Evolutionary conservation across 1,140 invertebrate species (phyloP).

Genomic region (Periplaneta americana): DNA sequence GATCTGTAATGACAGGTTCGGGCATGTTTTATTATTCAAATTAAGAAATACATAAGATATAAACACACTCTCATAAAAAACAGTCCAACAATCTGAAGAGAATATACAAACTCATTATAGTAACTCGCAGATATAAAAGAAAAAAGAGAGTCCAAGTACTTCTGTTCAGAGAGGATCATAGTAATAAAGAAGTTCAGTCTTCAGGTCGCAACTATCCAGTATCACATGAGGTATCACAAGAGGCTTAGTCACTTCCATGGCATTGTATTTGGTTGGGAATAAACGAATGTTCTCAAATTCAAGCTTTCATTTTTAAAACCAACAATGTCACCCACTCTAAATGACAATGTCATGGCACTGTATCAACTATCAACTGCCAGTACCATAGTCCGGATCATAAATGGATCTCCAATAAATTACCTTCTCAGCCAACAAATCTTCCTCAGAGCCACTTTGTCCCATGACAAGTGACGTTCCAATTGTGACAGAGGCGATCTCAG

Average conservation of each 20-base stretch:
- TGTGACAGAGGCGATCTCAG: constrained; percentile 64
- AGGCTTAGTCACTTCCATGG: background rate
- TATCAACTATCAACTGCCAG: too few species aligned
- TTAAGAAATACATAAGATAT: background rate
- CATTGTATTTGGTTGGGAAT: background rate
- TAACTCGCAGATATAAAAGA: background rate
- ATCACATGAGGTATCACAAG: background rate
- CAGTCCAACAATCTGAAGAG: background rate
- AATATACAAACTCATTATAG: background rate
- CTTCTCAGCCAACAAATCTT: constrained; percentile 72
- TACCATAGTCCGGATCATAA: constrained; percentile 20
- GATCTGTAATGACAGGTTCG: background rate
- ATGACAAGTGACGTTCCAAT: constrained; percentile 45
- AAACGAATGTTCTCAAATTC: too few species aligned
- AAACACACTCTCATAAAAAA: background rate
- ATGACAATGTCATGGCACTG: background rate
- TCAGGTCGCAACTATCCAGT: background rate
- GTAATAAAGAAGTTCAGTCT: background rate
- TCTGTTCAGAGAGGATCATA: too few species aligned
- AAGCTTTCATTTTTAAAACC: too few species aligned
- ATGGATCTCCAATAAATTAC: constrained; percentile 40
- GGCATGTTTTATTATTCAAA: background rate
- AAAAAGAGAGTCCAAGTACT: background rate
- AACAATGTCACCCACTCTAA: background rate
- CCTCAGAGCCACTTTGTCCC: constrained; percentile 64